Evolutionary conservation across 2,888 invertebrate species (phyloP).

Genomic region (Tiliacea citrago): DNA sequence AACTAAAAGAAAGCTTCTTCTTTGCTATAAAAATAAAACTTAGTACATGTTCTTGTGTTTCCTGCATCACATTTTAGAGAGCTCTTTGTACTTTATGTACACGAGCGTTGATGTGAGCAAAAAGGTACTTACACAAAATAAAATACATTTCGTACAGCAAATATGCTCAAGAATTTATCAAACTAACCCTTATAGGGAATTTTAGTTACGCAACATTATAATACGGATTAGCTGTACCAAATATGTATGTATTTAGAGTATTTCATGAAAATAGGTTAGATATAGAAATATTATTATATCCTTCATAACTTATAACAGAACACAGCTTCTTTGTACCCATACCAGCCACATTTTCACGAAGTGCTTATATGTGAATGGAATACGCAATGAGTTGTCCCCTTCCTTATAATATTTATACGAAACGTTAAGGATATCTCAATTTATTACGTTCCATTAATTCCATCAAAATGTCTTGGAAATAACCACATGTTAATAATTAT

Average conservation of each 20-base stretch:
- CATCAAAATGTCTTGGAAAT: slow-evolving; percentile 52
- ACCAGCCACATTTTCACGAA: slow-evolving; percentile 81
- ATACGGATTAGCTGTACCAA: background rate
- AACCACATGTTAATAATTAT: slow-evolving; percentile 45
- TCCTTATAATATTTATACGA: slow-evolving; percentile 77
- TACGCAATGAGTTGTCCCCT: slow-evolving; percentile 80
- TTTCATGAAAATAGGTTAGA: slow-evolving; percentile 15
- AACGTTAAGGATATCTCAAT: slow-evolving; percentile 80
- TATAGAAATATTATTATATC: slow-evolving; percentile 49
- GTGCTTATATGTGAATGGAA: slow-evolving; percentile 81
- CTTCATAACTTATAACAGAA: slow-evolving; percentile 65
- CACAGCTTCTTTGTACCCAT: slow-evolving; percentile 68
- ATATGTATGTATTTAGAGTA: slow-evolving; percentile 4
- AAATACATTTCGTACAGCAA: slow-evolving; percentile 33
- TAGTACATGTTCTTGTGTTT: slow-evolving; percentile 69
- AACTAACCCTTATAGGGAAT: background rate
- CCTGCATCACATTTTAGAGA: slow-evolving; percentile 61
- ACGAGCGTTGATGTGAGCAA: slow-evolving; percentile 52
- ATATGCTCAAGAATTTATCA: slow-evolving; percentile 9
- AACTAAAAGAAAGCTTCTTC: slow-evolving; percentile 77
- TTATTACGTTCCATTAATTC: slow-evolving; percentile 78
- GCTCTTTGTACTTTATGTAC: slow-evolving; percentile 63
- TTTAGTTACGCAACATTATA: background rate
- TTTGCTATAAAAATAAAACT: slow-evolving; percentile 77
- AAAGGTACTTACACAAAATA: slow-evolving; percentile 39